Evolutionary conservation across 1,140 invertebrate species (phyloP).

Genomic region (Sycobia sp.): DNA sequence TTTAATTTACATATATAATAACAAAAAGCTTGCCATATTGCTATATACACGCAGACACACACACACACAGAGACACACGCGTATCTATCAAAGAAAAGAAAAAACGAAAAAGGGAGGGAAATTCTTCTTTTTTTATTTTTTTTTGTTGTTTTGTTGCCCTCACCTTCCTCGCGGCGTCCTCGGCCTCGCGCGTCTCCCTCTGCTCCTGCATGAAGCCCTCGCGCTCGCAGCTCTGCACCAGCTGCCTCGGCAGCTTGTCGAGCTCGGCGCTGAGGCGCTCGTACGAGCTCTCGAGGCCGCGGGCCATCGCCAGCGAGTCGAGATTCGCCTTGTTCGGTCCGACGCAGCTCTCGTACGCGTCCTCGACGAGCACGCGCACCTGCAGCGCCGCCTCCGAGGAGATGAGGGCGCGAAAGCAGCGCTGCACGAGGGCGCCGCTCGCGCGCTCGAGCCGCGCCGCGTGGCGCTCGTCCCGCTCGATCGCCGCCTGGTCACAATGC

Average conservation of each 20-base stretch:
- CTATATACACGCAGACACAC: too few species aligned
- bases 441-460: conserved; percentile 56
- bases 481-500: conserved; percentile 38
- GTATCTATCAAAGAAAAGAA: too few species aligned
- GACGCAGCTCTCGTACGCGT: conserved; percentile 69
- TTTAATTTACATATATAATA: too few species aligned
- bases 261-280: conserved; percentile 64
- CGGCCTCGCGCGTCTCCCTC: conserved; percentile 64
- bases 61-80: too few species aligned
- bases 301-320: conserved; percentile 63
- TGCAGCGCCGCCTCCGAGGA: conserved; percentile 65
- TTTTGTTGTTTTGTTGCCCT: too few species aligned
- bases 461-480: conserved; percentile 54
- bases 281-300: conserved; percentile 67
- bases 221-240: conserved; percentile 64
- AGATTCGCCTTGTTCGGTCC: conserved; percentile 63
- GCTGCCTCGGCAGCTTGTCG: conserved; percentile 65
- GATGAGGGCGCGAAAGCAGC: conserved; percentile 59
- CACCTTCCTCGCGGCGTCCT: conserved; percentile 67
- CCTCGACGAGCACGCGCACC: conserved; percentile 68
- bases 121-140: too few species aligned
- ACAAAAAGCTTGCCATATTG: too few species aligned
- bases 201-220: conserved; percentile 66
- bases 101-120: too few species aligned
- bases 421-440: conserved; percentile 56